These are phyloP conservation scores for Drosophila crucigera DNA, from an alignment of 2,888 invertebrate genomes.

Conservation along the genomic window DNA sequence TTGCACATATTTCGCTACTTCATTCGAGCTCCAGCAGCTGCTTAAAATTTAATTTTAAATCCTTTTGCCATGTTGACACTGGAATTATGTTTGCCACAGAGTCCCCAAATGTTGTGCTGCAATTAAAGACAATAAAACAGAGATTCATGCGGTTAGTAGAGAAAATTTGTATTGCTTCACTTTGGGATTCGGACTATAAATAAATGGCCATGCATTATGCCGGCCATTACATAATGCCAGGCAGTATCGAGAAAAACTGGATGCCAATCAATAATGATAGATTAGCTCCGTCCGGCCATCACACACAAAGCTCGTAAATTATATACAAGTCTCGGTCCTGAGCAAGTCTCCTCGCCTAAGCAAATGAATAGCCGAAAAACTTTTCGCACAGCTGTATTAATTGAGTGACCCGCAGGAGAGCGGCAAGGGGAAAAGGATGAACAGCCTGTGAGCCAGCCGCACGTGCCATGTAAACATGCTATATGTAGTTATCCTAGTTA, in stretches of 20 bases:
- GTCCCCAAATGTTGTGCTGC: constrained; percentile 42
- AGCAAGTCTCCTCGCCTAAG: constrained; percentile 16
- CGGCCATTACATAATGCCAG: constrained; percentile 59
- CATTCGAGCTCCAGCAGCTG: constrained; percentile 7
- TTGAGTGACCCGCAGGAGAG: constrained; percentile 41
- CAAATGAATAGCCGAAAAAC: constrained; percentile 65
- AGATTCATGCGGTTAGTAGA: constrained; percentile 46
- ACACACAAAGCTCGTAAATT: constrained; percentile 58
- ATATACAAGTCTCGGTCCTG: constrained; percentile 38
- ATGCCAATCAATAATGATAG: constrained; percentile 79
- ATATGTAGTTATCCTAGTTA: constrained; percentile 48
- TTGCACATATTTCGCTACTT: constrained; percentile 61
- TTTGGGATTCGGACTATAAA: constrained; percentile 52
- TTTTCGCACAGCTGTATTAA: constrained; percentile 64
- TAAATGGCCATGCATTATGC: constrained; percentile 64
- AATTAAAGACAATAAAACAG: constrained; percentile 54
- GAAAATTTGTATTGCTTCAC: constrained; percentile 24
- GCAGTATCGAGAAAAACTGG: constrained; percentile 30
- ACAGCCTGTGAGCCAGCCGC: constrained; percentile 24
- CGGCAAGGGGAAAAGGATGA: not conserved
- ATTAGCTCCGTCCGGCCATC: constrained; percentile 59
- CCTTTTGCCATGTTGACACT: constrained; percentile 49
- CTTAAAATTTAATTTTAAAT: constrained; percentile 63
- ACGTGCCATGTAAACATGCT: constrained; percentile 55
- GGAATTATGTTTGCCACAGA: constrained; percentile 9